phyloP scores from a whole-genome alignment of 2,888 invertebrate genomes.

The Pollenia griseotomentosa region DNA sequence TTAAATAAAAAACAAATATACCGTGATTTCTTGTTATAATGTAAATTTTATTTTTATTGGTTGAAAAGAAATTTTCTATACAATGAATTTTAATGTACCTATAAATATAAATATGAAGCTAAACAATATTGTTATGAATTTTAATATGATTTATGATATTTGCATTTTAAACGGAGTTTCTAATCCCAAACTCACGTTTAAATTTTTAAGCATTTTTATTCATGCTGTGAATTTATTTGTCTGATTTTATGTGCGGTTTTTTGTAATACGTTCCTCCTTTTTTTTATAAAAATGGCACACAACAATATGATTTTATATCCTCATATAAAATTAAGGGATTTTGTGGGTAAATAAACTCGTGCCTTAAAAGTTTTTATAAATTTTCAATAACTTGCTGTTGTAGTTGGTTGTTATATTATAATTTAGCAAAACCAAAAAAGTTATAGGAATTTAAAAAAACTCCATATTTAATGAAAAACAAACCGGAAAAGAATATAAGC shows the following conservation, averaged over 20 bases:
- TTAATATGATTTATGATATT: constrained; percentile 63
- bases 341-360: constrained; percentile 66
- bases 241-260: constrained; percentile 27
- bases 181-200: background rate
- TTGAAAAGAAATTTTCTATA: constrained; percentile 11
- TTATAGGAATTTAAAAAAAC: background rate
- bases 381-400: constrained; percentile 55
- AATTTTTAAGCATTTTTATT: background rate
- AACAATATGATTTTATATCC: constrained; percentile 61
- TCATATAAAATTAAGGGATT: constrained; percentile 68
- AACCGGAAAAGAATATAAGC: constrained; percentile 22
- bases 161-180: constrained; percentile 50
- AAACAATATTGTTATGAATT: constrained; percentile 69
- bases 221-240: constrained; percentile 31
- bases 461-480: constrained; percentile 2
- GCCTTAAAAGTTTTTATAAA: constrained; percentile 60
- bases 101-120: constrained; percentile 38
- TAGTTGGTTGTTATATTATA: constrained; percentile 38
- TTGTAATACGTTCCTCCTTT: background rate
- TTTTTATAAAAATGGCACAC: constrained; percentile 18
- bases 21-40: constrained; percentile 14
- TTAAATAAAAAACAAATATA: background rate
- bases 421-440: constrained; percentile 15
- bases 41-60: background rate
- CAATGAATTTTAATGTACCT: constrained; percentile 57